Conservation (phyloP, 2,888 invertebrate species). For the Drosophila suboccidentalis region DNA sequence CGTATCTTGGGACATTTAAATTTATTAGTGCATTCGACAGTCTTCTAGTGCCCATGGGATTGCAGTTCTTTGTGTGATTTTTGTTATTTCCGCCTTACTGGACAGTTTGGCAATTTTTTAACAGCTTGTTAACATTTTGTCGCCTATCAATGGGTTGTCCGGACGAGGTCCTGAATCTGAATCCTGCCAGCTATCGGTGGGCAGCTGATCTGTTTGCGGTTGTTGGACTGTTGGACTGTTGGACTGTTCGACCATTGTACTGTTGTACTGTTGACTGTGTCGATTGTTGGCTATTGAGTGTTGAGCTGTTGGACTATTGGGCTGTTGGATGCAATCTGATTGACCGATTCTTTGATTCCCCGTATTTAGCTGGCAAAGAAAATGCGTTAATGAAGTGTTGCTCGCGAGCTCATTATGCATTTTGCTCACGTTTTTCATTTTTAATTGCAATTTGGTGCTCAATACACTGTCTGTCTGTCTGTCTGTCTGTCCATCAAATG, state of each 20-base stretch:
- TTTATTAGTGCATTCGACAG: constrained; percentile 22
- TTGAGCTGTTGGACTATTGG: neutral
- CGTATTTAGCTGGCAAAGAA: constrained; percentile 43
- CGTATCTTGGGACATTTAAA: neutral
- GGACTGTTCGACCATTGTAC: neutral
- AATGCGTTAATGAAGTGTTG: constrained; percentile 78
- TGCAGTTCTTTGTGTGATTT: constrained; percentile 30
- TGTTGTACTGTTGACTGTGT: constrained; percentile 2
- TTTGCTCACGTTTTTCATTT: constrained; percentile 77
- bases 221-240: constrained; percentile 9
- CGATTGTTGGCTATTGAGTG: constrained; percentile 1
- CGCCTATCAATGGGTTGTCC: constrained; percentile 64
- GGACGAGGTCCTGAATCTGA: constrained; percentile 16
- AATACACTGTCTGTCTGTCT: constrained; percentile 13
- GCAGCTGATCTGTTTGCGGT: constrained; percentile 58
- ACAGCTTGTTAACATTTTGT: constrained; percentile 82
- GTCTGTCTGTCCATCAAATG: constrained; percentile 9
- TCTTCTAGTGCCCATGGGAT: neutral
- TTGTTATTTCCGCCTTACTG: constrained; percentile 35
- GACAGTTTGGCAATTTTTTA: constrained; percentile 65
- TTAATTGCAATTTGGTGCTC: constrained; percentile 69
- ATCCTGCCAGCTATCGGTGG: constrained; percentile 36
- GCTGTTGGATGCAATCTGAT: neutral
- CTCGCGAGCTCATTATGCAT: constrained; percentile 77
- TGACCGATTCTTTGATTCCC: constrained; percentile 1